Conservation (phyloP, 2,797 vertebrate genomes). For the Poecilia gillii region DNA sequence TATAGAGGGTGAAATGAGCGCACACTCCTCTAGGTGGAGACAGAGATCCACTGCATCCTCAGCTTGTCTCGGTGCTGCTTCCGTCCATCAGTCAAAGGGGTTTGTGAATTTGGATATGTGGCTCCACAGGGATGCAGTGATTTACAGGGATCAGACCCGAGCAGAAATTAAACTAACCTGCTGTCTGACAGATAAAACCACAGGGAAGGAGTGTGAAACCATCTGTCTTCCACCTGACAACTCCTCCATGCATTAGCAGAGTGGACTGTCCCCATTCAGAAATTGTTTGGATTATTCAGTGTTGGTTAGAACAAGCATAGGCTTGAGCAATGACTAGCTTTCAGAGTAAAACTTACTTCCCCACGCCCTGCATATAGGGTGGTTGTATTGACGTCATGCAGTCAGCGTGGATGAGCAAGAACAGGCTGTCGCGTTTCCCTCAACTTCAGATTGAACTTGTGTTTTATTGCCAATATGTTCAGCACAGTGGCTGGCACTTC, state of each 20-base stretch:
- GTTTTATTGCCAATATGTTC: slow-evolving; percentile 60
- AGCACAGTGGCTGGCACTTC: slow-evolving; percentile 35
- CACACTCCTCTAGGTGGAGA: slow-evolving; percentile 68
- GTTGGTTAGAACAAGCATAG: not conserved
- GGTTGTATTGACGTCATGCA: slow-evolving; percentile 17
- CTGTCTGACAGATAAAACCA: slow-evolving; percentile 29
- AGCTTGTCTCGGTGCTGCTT: not conserved
- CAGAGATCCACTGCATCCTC: slow-evolving; percentile 58
- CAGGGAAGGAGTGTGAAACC: slow-evolving; percentile 18
- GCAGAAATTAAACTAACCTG: slow-evolving; percentile 47
- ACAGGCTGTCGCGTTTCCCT: slow-evolving; percentile 36
- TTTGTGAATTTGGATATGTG: slow-evolving; percentile 23
- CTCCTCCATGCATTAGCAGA: not conserved
- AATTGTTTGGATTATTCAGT: slow-evolving; percentile 1
- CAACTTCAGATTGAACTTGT: slow-evolving; percentile 53
- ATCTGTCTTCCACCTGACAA: slow-evolving; percentile 14
- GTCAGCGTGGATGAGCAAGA: slow-evolving; percentile 28
- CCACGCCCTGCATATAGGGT: not conserved
- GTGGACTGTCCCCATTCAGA: not conserved
- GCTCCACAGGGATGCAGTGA: slow-evolving; percentile 34
- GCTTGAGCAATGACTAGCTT: slow-evolving; percentile 24
- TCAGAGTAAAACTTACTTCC: slow-evolving; percentile 1
- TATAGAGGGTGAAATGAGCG: not conserved
- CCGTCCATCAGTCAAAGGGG: not conserved
- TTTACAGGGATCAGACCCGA: slow-evolving; percentile 23